Percentiles rank a stretch among this genome's conserved stretches.
phyloP scores from a whole-genome alignment of 2,888 invertebrate genomes.

The Drosophila algonquin region DNA sequence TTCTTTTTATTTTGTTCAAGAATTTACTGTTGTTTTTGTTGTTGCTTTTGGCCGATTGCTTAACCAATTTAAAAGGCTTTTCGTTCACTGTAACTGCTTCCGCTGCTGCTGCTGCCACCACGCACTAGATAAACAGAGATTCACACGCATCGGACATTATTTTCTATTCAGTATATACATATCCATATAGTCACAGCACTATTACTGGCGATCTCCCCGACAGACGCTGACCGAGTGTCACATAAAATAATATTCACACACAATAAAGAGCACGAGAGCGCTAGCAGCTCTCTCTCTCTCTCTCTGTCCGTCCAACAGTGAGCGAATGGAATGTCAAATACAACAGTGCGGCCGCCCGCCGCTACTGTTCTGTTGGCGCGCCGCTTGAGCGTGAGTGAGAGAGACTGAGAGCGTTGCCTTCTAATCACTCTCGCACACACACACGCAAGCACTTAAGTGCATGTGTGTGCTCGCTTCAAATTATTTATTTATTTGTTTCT shows the following conservation, averaged over 20 bases:
- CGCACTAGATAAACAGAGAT: constrained; percentile 45
- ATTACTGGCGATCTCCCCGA: constrained; percentile 25
- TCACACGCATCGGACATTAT: constrained; percentile 28
- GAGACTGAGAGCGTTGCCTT: constrained; percentile 49
- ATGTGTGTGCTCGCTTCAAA: constrained; percentile 51
- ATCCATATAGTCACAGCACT: constrained; percentile 29
- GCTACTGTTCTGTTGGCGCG: constrained; percentile 9
- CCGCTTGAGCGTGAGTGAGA: constrained; percentile 41
- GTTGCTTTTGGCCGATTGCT: background rate
- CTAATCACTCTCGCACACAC: constrained; percentile 47
- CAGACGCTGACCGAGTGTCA: constrained; percentile 36
- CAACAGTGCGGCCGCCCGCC: constrained; percentile 17
- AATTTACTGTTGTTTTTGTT: constrained; percentile 4
- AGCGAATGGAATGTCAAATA: constrained; percentile 14
- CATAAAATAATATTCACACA: constrained; percentile 27
- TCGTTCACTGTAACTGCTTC: constrained; percentile 3
- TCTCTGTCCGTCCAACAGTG: constrained; percentile 1
- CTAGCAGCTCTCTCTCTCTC: background rate
- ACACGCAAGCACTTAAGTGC: constrained; percentile 17
- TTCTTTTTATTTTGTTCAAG: constrained; percentile 22
- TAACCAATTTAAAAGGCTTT: constrained; percentile 14
- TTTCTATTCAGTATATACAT: constrained; percentile 11
- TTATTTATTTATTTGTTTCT: constrained; percentile 63
- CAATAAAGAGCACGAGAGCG: constrained; percentile 5
- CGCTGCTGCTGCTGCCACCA: constrained; percentile 11